Conservation (phyloP, 1,140 invertebrate species). For the Popillia japonica region DNA sequence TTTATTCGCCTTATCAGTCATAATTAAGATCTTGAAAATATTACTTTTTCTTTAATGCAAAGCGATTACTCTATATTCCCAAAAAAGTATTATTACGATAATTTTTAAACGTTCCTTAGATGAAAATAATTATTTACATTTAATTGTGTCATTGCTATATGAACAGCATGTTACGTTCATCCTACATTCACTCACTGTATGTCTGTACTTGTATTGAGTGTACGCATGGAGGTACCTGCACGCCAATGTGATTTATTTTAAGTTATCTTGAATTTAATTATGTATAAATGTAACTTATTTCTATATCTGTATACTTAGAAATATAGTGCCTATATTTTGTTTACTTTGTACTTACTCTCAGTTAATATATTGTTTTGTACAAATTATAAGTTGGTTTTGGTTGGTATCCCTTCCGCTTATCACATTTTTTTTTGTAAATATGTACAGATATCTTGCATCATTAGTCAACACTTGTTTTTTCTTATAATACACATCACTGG, state of each 20-base stretch:
- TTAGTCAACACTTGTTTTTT: neutral
- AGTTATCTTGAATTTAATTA: slow-evolving; percentile 2
- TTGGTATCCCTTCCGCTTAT: slow-evolving; percentile 28
- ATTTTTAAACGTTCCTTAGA: slow-evolving; percentile 12
- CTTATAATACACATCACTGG: neutral
- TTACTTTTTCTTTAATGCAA: neutral
- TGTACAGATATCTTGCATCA: slow-evolving; percentile 3
- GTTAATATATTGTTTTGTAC: slow-evolving; percentile 37
- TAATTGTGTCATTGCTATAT: slow-evolving; percentile 20
- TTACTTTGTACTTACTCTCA: slow-evolving; percentile 37
- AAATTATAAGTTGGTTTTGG: slow-evolving; percentile 36
- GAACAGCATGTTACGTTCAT: slow-evolving; percentile 29
- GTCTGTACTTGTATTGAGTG: slow-evolving; percentile 29
- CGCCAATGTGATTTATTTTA: slow-evolving; percentile 34
- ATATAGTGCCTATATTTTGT: slow-evolving; percentile 29
- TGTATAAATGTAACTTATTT: slow-evolving; percentile 32
- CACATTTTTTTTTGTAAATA: slow-evolving; percentile 8
- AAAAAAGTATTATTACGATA: neutral
- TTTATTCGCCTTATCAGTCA: no score
- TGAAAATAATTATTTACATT: slow-evolving; percentile 17
- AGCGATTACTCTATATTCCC: neutral
- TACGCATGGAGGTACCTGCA: slow-evolving; percentile 32
- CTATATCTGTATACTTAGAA: slow-evolving; percentile 14
- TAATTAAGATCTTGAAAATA: neutral
- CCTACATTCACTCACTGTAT: slow-evolving; percentile 23